These are phyloP conservation scores for Cheilosia variabilis DNA, from an alignment of 2,888 invertebrate species.

Conservation along the genomic window DNA sequence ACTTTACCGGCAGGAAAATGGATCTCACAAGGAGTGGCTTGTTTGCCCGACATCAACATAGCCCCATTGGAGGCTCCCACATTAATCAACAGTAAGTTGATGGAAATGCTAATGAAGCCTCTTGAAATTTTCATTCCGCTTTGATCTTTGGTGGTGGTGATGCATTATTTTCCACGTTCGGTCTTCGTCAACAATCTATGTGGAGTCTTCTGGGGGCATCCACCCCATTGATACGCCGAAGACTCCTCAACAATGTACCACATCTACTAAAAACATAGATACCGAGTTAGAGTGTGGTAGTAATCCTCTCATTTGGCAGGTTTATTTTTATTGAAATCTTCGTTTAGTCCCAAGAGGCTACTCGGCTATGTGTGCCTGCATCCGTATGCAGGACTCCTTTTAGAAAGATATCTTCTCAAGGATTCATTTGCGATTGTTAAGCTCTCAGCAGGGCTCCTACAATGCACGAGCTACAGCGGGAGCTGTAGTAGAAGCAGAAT, in stretches of 20 bases:
- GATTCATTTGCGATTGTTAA: conserved; percentile 45
- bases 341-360: conserved; percentile 10
- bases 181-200: not conserved
- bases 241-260: conserved; percentile 5
- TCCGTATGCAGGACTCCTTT: conserved; percentile 18
- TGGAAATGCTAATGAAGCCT: conserved; percentile 44
- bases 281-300: conserved; percentile 20
- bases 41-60: conserved; percentile 22
- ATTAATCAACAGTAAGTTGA: conserved; percentile 47
- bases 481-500: too few relatives aligned
- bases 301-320: conserved; percentile 41
- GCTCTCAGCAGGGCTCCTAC: conserved; percentile 40
- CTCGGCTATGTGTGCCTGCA: conserved; percentile 11
- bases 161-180: conserved; percentile 11
- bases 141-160: conserved; percentile 29
- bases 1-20: not conserved
- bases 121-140: conserved; percentile 22
- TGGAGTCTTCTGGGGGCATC: not conserved
- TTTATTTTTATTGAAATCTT: conserved; percentile 41
- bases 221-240: conserved; percentile 10
- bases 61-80: conserved; percentile 7
- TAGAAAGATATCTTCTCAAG: conserved; percentile 22
- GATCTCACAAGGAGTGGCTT: conserved; percentile 21
- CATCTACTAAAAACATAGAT: conserved; percentile 3
- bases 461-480: not conserved